Evolutionary conservation across 23 tunicate genomes (phyloP).

Genomic region (Oikopleura albicans): DNA sequence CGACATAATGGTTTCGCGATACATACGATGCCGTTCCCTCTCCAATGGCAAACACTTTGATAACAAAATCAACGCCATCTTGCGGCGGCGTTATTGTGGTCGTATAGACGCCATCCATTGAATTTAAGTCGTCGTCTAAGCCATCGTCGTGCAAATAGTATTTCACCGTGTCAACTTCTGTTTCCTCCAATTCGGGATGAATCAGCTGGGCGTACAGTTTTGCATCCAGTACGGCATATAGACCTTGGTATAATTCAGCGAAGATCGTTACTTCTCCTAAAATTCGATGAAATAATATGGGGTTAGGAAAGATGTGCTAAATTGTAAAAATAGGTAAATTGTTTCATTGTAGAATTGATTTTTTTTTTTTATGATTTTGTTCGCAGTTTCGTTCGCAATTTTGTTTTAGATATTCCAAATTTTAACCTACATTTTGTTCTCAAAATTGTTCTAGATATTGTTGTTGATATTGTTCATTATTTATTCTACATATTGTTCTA

Average conservation of each 20-base stretch:
- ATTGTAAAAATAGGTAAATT: too few relatives aligned
- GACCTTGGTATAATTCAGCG: not conserved
- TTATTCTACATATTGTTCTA: too few relatives aligned
- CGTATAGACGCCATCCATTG: not conserved
- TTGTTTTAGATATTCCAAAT: too few relatives aligned
- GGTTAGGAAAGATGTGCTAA: too few relatives aligned
- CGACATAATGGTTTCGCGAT: not conserved
- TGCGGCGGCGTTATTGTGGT: not conserved
- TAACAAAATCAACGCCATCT: not conserved
- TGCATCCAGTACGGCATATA: constrained; percentile 4
- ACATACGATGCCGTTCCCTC: not conserved
- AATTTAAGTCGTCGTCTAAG: not conserved
- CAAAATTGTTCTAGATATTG: too few relatives aligned
- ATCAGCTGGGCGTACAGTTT: not conserved
- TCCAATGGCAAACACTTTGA: not conserved
- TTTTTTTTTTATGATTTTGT: too few relatives aligned
- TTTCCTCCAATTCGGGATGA: not conserved
- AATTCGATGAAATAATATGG: too few relatives aligned
- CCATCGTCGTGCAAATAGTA: constrained; percentile 14
- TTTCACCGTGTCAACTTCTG: not conserved
- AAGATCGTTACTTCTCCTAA: not conserved
- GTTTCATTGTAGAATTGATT: too few relatives aligned
- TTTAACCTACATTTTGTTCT: too few relatives aligned
- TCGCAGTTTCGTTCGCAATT: too few relatives aligned
- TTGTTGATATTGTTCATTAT: too few relatives aligned